Conservation (phyloP, 1,140 invertebrate genomes). For the Globodera rostochiensis region DNA sequence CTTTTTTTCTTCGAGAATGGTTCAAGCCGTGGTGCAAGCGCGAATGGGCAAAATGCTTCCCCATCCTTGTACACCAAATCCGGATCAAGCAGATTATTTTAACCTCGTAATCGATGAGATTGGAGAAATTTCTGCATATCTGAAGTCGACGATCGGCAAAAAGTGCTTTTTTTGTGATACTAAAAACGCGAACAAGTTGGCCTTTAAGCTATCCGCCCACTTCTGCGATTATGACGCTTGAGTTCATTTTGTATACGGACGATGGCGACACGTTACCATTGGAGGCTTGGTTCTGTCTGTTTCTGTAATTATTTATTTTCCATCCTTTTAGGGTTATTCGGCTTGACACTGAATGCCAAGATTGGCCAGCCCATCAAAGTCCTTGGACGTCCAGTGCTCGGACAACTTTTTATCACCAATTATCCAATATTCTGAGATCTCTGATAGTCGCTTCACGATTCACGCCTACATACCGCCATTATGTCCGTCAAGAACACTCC, state of each 20-base stretch:
- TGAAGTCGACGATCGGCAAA: constrained; percentile 42
- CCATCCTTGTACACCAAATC: constrained; percentile 32
- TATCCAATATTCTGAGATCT: constrained; percentile 47
- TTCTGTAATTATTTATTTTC: constrained; percentile 15
- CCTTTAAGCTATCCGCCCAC: constrained; percentile 49
- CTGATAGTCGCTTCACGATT: constrained; percentile 46
- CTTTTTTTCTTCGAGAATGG: constrained; percentile 45
- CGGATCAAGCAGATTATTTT: constrained; percentile 51
- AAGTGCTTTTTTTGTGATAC: constrained; percentile 21
- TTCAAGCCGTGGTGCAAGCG: constrained; percentile 50
- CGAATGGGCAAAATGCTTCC: constrained; percentile 39
- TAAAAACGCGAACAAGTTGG: background rate
- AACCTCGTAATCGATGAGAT: constrained; percentile 52
- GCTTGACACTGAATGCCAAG: constrained; percentile 35
- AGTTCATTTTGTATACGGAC: constrained; percentile 55
- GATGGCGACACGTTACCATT: constrained; percentile 50
- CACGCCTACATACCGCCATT: constrained; percentile 52
- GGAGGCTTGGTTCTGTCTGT: constrained; percentile 46
- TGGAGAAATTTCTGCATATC: constrained; percentile 55
- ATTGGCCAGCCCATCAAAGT: constrained; percentile 38
- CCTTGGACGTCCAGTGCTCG: constrained; percentile 1
- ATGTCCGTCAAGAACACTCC: constrained; percentile 34
- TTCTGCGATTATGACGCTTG: constrained; percentile 34
- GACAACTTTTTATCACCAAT: constrained; percentile 50
- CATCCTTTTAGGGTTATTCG: constrained; percentile 33